Evolutionary conservation across 1,140 invertebrate species (phyloP).

Genomic region (Latrodectus geometricus): DNA sequence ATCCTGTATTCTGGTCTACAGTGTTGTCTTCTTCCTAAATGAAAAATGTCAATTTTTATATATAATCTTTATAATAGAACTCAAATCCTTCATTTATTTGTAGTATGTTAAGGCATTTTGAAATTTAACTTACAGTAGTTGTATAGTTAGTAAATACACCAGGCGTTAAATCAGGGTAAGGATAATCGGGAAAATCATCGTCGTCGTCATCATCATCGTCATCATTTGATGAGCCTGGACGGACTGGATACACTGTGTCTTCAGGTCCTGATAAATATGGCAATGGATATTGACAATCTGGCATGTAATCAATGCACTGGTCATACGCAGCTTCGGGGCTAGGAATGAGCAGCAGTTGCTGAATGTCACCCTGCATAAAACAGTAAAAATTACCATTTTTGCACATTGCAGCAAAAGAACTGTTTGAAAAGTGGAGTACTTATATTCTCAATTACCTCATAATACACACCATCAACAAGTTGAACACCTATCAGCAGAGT

Average conservation of each 20-base stretch:
- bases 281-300: conserved; percentile 74
- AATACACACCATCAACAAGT: conserved; percentile 76
- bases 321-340: conserved; percentile 84
- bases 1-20: conserved; percentile 45
- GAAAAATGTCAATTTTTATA: not conserved
- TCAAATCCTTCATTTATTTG: too few species aligned
- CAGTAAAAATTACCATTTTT: too few species aligned
- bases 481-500: conserved; percentile 81
- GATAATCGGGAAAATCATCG: conserved; percentile 64
- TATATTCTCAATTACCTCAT: conserved; percentile 71
- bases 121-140: conserved; percentile 13
- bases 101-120: not conserved
- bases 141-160: conserved; percentile 40
- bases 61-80: too few species aligned
- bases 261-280: conserved; percentile 47
- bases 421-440: not conserved
- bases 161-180: conserved; percentile 41
- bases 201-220: conserved; percentile 64
- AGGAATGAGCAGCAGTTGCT: conserved; percentile 79
- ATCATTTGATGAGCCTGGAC: conserved; percentile 25
- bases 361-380: conserved; percentile 78
- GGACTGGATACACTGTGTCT: conserved; percentile 56
- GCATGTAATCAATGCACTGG: conserved; percentile 77
- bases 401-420: not conserved
- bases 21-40: conserved; percentile 12